phyloP scores from a whole-genome alignment of 2,888 invertebrate genomes.

The Hoplodrina ambigua region DNA sequence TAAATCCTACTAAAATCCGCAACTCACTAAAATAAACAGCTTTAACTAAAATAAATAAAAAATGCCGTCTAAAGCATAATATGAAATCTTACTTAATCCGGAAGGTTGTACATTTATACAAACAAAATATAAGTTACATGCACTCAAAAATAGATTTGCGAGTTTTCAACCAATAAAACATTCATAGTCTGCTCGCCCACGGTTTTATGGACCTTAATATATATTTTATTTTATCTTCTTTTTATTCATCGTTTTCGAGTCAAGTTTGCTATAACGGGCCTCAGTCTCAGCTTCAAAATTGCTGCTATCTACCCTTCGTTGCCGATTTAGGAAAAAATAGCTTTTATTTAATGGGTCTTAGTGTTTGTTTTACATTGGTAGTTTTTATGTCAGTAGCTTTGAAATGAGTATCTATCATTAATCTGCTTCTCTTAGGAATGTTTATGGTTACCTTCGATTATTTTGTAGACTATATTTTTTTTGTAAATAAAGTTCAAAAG shows the following conservation, averaged over 20 bases:
- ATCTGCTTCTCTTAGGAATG: too few species aligned
- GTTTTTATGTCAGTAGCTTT: too few species aligned
- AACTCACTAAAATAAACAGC: not conserved
- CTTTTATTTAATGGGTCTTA: not conserved
- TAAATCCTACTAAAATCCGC: not conserved
- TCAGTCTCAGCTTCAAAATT: slow-evolving; percentile 58
- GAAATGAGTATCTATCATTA: too few species aligned
- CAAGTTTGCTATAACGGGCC: slow-evolving; percentile 67
- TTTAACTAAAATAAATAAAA: not conserved
- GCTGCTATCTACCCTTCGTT: slow-evolving; percentile 28
- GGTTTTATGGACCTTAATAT: slow-evolving; percentile 73
- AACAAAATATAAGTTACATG: slow-evolving; percentile 54
- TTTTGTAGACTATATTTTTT: too few species aligned
- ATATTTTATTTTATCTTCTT: slow-evolving; percentile 75
- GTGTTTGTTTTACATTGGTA: slow-evolving; percentile 10
- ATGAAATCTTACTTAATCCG: slow-evolving; percentile 27
- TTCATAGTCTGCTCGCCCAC: slow-evolving; percentile 71
- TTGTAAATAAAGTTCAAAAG: too few species aligned
- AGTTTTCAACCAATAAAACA: slow-evolving; percentile 71
- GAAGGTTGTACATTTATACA: slow-evolving; percentile 25
- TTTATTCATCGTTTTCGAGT: slow-evolving; percentile 73
- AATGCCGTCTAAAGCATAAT: not conserved
- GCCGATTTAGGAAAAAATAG: slow-evolving; percentile 1
- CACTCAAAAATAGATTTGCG: slow-evolving; percentile 65
- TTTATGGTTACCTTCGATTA: too few species aligned